Conservation (phyloP, 2,888 invertebrate genomes). For the Dione vanillae region DNA sequence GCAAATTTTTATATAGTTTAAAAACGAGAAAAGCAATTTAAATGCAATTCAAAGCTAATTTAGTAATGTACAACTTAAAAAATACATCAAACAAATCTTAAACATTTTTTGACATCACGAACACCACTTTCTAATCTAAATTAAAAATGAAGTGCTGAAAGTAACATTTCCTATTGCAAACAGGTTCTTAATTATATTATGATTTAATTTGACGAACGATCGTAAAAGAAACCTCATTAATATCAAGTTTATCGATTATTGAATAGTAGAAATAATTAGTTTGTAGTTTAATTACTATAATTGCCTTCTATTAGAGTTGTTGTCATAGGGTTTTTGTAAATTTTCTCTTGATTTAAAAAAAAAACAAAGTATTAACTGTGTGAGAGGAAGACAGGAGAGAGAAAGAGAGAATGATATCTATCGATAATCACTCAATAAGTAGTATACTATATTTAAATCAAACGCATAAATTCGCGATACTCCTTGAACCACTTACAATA, state of each 20-base stretch:
- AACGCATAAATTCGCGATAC: slow-evolving; percentile 46
- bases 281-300: background rate
- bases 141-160: slow-evolving; percentile 1
- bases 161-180: background rate
- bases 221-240: slow-evolving; percentile 1
- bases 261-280: background rate
- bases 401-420: background rate
- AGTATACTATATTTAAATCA: slow-evolving; percentile 25
- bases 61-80: background rate
- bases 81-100: background rate
- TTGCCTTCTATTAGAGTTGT: background rate
- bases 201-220: slow-evolving; percentile 4
- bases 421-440: background rate
- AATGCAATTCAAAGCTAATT: background rate
- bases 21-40: background rate
- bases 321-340: background rate
- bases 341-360: background rate
- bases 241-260: background rate
- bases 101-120: background rate
- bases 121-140: slow-evolving; percentile 5
- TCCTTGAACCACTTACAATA: slow-evolving; percentile 69
- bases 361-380: background rate
- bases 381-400: too few species aligned
- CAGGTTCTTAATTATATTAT: slow-evolving; percentile 1
- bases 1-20: background rate